Evolutionary conservation across 2,113 vertebrate genomes (phyloP).

Genomic region (Cricetomys ansorgei): DNA sequence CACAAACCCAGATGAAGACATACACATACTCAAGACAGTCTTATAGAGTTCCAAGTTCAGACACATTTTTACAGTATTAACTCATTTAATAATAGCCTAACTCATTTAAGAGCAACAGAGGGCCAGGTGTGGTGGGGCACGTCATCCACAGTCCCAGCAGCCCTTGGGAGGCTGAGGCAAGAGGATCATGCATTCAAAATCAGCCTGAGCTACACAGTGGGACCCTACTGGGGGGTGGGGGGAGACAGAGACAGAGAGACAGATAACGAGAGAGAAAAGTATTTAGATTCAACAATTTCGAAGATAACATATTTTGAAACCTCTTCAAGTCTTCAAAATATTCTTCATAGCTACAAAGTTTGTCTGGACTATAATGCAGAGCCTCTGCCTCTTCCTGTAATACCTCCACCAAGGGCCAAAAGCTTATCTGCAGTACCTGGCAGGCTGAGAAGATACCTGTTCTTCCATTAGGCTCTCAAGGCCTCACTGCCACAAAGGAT

Average conservation of each 20-base stretch:
- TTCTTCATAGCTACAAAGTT: neutral
- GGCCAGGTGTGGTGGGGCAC: neutral
- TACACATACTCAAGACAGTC: neutral
- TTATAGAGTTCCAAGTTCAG: neutral
- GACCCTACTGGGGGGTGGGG: no score
- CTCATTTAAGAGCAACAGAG: neutral
- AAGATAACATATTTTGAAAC: neutral
- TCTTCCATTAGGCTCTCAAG: neutral
- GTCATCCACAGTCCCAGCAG: neutral
- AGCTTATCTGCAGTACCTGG: neutral
- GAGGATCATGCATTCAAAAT: neutral
- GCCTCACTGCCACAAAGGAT: neutral
- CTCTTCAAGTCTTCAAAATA: constrained; percentile 42
- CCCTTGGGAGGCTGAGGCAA: neutral
- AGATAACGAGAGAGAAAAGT: no score
- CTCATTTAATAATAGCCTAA: neutral
- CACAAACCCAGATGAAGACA: neutral
- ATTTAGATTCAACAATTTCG: neutral
- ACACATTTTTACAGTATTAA: neutral
- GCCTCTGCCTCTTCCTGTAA: neutral
- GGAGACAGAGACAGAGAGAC: no score
- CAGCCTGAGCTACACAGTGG: neutral
- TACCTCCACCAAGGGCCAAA: neutral
- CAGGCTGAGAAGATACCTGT: neutral
- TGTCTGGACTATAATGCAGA: neutral